Evolutionary conservation across 2,888 invertebrate genomes (phyloP).

Genomic region (Thysanoteuthis rhombus): DNA sequence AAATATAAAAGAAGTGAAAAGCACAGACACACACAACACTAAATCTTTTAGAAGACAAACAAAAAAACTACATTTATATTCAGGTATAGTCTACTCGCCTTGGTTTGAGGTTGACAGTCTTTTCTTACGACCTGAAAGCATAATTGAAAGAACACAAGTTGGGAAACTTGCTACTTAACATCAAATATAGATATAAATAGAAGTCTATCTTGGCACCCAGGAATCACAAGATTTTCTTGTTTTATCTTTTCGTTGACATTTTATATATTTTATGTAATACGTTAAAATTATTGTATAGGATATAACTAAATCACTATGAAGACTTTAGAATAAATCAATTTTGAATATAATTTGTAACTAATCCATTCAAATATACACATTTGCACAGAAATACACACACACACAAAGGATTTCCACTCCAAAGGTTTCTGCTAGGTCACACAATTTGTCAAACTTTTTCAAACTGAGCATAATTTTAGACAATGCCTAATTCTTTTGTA

Average conservation of each 20-base stretch:
- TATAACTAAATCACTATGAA: too few relatives aligned
- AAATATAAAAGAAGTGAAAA: not conserved
- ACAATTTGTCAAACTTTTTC: not conserved
- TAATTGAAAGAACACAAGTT: not conserved
- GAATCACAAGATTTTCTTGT: not conserved
- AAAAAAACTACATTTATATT: constrained; percentile 13
- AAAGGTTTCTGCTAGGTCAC: not conserved
- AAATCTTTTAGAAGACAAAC: not conserved
- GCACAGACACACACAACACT: not conserved
- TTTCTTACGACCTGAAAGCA: constrained; percentile 28
- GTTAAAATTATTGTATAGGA: too few relatives aligned
- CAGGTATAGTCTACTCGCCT: constrained; percentile 26
- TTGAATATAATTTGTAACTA: not conserved
- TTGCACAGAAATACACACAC: too few relatives aligned
- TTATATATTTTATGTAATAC: too few relatives aligned
- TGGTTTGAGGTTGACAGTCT: constrained; percentile 26
- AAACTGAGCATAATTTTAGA: not conserved
- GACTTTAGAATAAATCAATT: not conserved
- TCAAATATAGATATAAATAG: too few relatives aligned
- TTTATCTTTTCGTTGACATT: not conserved
- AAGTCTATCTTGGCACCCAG: not conserved
- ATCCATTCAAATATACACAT: not conserved
- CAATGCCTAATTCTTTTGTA: not conserved
- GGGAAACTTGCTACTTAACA: too few relatives aligned
- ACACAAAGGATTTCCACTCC: too few relatives aligned